Percentiles rank a stretch among this genome's conserved stretches.
phyloP scores from a whole-genome alignment of 2,797 vertebrate genomes.

The Lepus townsendii region DNA sequence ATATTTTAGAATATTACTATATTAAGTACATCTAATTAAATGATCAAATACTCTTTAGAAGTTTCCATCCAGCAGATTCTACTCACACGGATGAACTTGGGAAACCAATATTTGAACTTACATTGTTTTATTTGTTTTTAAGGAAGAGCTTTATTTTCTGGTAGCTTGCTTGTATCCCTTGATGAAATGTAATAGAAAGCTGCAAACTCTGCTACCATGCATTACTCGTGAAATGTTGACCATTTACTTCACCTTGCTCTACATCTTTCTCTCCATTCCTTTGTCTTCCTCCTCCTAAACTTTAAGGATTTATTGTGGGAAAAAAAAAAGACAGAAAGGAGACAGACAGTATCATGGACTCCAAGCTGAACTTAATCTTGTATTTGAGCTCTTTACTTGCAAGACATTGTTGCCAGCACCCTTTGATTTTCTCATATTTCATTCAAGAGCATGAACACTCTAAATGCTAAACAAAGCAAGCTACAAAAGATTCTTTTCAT shows the following conservation, averaged over 20 bases:
- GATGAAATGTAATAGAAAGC: not conserved
- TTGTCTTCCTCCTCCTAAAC: not conserved
- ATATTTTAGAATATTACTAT: not conserved
- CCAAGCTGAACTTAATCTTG: not conserved
- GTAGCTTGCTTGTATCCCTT: not conserved
- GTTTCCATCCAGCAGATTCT: not conserved
- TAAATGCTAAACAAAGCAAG: not conserved
- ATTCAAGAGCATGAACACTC: not conserved
- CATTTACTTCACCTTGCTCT: not conserved
- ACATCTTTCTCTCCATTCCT: not conserved
- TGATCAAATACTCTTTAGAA: not conserved
- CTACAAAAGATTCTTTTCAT: not conserved
- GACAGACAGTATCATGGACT: not conserved
- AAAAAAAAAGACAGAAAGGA: constrained; percentile 34
- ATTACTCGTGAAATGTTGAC: not conserved
- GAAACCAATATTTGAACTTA: not conserved
- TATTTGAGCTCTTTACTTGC: not conserved
- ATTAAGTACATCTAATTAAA: not conserved
- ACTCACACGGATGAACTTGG: not conserved
- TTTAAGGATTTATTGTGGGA: not conserved
- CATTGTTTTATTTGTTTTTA: not conserved
- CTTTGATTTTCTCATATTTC: not conserved
- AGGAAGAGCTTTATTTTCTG: not conserved
- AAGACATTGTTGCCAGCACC: not conserved
- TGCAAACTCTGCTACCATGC: not conserved